Percentiles rank a stretch among this genome's conserved stretches.
phyloP scores from a whole-genome alignment of 2,113 vertebrate genomes.

The Gymnogyps californianus region DNA sequence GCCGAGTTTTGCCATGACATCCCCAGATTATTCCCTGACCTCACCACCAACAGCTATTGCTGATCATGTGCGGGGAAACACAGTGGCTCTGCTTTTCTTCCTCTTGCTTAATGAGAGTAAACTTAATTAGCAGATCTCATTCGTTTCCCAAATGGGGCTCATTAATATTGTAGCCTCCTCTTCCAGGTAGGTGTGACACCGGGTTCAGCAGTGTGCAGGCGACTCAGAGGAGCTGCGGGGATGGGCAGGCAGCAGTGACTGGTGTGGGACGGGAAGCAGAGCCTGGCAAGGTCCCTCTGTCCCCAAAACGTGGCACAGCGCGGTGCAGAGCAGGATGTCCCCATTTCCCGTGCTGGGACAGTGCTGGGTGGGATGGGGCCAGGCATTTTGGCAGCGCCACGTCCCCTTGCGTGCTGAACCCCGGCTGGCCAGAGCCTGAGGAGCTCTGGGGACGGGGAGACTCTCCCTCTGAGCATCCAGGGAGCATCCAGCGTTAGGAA shows the following conservation, averaged over 20 bases:
- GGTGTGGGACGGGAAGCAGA: background rate
- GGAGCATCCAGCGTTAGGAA: background rate
- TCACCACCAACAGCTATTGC: background rate
- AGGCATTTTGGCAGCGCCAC: background rate
- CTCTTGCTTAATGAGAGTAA: background rate
- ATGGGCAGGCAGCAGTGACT: fast-evolving
- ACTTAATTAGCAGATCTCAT: background rate
- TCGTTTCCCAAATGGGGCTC: background rate
- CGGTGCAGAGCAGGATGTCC: background rate
- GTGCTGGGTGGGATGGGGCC: background rate
- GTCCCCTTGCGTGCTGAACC: background rate
- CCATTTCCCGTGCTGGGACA: background rate
- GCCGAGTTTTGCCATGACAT: background rate
- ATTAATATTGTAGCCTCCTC: background rate
- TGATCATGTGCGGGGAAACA: background rate
- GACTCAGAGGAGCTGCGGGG: background rate
- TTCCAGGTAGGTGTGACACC: background rate
- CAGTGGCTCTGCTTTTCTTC: slow-evolving; percentile 1
- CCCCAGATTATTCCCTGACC: background rate
- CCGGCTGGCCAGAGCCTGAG: fast-evolving
- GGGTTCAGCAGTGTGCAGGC: background rate
- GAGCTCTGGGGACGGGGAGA: background rate
- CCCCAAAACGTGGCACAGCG: fast-evolving
- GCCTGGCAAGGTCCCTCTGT: background rate
- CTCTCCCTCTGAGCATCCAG: background rate